Base-by-base conservation (phyloP, 2,113 vertebrate species). In the Syngnathus scovelli region DNA sequence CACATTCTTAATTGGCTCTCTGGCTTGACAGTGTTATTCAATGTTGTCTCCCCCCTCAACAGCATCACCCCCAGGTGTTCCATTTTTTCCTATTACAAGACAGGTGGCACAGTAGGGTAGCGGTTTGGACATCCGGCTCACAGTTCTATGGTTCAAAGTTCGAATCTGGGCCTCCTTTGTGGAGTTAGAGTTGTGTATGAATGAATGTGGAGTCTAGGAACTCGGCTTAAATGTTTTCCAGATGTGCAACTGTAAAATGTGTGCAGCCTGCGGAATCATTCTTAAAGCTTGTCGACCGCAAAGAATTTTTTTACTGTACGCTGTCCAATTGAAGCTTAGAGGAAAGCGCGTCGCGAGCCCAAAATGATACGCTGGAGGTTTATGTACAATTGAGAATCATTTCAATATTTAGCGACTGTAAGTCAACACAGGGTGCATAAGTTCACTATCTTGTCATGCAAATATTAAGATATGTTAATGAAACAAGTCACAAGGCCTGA, bases 141-240 rank as follows among this genome's bases (percentile, higher is more conserved):
- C 21, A 12, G 13, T 33, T 56, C 23, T 3, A 27, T 33, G 23
- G 21, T 16, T 33, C 12, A 27, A 33, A 6, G 55, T 16, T 58
- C 27, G 11, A 58, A 58, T 36, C 27, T 7, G 27, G 54, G 23
- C n/a, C 6, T 13, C 54, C 12, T 56, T 2, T 56, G 23, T 15
- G 23, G 54, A 12, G 23, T 27, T 16, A 48, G 44, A 4, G 15
- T 18, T 48, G 44, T 18, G 27, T 33, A 3, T 33, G 27, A 33
- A 33, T 33, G 27, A 56, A 7, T 7, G 12, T 23, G 21, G 21
- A 23, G 4, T 7, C 6, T 23, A 27, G 15, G 13, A 56, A 33
- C 11, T 5, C 21, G 16, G 33, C 23, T 16, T 56, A 33, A 72
- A 82, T 77, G 0, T 21, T 21, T 54, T 82, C 71, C 85, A 83